Conservation (phyloP, 1,140 invertebrate species). For the Globodera ellingtonae region DNA sequence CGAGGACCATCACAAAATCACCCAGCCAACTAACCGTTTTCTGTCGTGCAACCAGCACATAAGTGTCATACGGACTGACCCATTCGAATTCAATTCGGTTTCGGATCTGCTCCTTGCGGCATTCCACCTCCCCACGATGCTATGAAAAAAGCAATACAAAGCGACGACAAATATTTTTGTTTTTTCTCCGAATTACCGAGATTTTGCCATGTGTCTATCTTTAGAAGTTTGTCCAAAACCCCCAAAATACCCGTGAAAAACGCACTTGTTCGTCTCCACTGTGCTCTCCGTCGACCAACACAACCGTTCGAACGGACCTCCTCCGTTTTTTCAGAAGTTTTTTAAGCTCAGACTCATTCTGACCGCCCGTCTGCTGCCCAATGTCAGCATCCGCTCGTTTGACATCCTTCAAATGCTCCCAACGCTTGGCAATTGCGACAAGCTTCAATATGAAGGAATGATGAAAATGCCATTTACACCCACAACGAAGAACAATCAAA, state of each 20-base stretch:
- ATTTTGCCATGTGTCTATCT: too few relatives aligned
- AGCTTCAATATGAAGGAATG: neutral
- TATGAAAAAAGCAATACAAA: neutral
- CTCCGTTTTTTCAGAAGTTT: neutral
- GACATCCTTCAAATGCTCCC: slow-evolving; percentile 1
- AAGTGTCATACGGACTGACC: slow-evolving; percentile 40
- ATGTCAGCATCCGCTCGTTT: neutral
- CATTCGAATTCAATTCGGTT: slow-evolving; percentile 18
- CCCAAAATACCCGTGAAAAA: too few relatives aligned
- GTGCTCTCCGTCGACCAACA: neutral
- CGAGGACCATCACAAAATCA: neutral
- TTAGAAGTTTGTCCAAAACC: too few relatives aligned
- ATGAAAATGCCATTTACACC: neutral
- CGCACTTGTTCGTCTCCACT: neutral
- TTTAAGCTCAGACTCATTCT: neutral
- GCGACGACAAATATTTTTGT: neutral
- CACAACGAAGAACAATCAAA: too few relatives aligned
- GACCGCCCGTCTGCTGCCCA: too few relatives aligned
- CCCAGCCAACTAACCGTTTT: neutral
- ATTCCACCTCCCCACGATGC: neutral
- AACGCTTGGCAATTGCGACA: neutral
- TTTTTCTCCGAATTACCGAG: too few relatives aligned
- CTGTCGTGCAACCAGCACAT: slow-evolving; percentile 17
- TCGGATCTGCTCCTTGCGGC: neutral
- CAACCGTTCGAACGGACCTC: neutral